Conservation (phyloP, 2,888 invertebrate species). For the Macrosoma leucophasiata region DNA sequence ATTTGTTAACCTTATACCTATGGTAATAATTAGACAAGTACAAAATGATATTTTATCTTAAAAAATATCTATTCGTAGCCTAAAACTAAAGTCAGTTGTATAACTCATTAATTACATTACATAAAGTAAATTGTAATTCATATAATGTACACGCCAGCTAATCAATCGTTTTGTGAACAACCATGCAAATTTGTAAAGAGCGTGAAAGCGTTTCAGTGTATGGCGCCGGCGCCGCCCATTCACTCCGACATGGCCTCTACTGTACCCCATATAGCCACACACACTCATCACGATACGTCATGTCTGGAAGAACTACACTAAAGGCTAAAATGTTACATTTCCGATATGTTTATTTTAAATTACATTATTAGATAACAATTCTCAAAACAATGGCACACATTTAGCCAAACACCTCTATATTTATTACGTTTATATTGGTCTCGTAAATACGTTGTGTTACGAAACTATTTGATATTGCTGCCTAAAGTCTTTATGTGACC, state of each 20-base stretch:
- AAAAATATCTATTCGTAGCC: constrained; percentile 65
- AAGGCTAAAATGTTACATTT: constrained; percentile 69
- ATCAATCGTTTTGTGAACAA: constrained; percentile 35
- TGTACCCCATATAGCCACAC: constrained; percentile 38
- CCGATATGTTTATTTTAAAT: constrained; percentile 69
- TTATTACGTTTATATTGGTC: constrained; percentile 37
- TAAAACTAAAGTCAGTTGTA: constrained; percentile 72
- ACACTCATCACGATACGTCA: constrained; percentile 49
- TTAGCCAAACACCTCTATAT: constrained; percentile 38
- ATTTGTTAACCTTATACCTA: constrained; percentile 71
- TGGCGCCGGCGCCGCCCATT: no score
- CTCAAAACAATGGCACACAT: constrained; percentile 63
- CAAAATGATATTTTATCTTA: constrained; percentile 72
- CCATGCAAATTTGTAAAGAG: constrained; percentile 32
- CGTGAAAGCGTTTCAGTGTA: constrained; percentile 25
- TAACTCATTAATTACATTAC: constrained; percentile 55
- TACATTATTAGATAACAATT: constrained; percentile 60
- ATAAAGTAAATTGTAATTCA: constrained; percentile 37
- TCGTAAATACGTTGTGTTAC: constrained; percentile 27
- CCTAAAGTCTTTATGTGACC: constrained; percentile 8
- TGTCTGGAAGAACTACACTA: constrained; percentile 73
- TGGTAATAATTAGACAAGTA: constrained; percentile 74
- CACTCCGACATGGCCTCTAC: no score
- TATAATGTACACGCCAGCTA: constrained; percentile 52
- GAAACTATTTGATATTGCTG: constrained; percentile 27